These are phyloP conservation scores for Mastigias papua DNA, from an alignment of 30 jellyfish, hydroid and myxozoan species.

Conservation along the genomic window DNA sequence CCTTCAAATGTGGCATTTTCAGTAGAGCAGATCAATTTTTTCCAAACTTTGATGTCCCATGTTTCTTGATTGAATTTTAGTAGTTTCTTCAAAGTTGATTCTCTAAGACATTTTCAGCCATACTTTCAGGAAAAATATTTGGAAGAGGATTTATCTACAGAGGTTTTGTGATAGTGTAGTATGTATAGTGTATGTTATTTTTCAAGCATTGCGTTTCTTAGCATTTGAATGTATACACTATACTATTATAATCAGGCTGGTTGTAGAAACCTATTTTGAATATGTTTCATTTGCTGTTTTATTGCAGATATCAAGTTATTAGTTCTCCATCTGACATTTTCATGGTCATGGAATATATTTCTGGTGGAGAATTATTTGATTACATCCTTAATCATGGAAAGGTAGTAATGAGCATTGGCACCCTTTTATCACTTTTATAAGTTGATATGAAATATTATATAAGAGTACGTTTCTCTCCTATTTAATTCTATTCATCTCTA, in stretches of 20 bases:
- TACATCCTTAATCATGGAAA: constrained; percentile 95
- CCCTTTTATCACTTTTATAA: not conserved
- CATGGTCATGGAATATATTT: constrained; percentile 98
- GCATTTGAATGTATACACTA: too few relatives aligned
- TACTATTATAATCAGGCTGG: too few relatives aligned
- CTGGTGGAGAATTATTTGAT: constrained; percentile 99
- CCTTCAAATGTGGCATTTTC: not conserved
- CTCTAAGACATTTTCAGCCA: too few relatives aligned
- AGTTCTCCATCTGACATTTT: constrained; percentile 99
- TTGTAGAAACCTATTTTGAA: too few relatives aligned
- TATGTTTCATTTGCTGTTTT: constrained; percentile 1
- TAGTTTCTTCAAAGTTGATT: not conserved
- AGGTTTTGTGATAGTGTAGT: too few relatives aligned
- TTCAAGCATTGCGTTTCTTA: too few relatives aligned
- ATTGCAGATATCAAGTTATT: constrained; percentile 93
- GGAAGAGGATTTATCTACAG: too few relatives aligned
- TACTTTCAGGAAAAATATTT: too few relatives aligned
- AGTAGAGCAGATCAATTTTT: not conserved
- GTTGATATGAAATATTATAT: too few relatives aligned
- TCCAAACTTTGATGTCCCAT: not conserved
- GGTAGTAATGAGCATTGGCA: constrained; percentile 33
- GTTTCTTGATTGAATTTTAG: not conserved
- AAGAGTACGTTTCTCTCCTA: too few relatives aligned
- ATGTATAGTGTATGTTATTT: too few relatives aligned
- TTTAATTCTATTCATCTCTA: too few relatives aligned